Evolutionary conservation across 2,113 vertebrate species (phyloP).

Genomic region (Pungitius pungitius): DNA sequence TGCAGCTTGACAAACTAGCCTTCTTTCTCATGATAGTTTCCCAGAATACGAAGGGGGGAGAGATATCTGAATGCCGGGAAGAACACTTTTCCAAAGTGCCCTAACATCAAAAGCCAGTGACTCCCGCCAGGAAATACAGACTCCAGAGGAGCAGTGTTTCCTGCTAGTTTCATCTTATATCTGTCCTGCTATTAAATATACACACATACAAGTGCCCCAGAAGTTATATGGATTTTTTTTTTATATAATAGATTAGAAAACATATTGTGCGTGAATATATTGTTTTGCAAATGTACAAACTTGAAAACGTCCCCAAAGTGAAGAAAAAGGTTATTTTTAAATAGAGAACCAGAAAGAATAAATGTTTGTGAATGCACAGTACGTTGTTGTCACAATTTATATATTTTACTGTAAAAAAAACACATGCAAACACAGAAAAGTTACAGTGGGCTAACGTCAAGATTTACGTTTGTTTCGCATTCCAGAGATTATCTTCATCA

Average conservation of each 20-base stretch:
- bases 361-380: constrained; percentile 4
- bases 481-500: constrained; percentile 81
- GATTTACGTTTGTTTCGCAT: constrained; percentile 67
- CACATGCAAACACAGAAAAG: neutral
- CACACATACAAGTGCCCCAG: neutral
- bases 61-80: constrained; percentile 72
- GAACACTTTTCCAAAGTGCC: constrained; percentile 65
- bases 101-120: constrained; percentile 74
- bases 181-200: neutral
- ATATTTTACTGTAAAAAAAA: neutral
- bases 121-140: constrained; percentile 16
- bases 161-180: constrained; percentile 1
- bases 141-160: constrained; percentile 7
- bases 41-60: constrained; percentile 83
- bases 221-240: constrained; percentile 5
- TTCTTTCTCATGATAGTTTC: constrained; percentile 38
- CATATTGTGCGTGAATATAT: neutral
- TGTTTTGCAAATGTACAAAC: constrained; percentile 1
- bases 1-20: neutral
- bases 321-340: too few species aligned
- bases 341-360: neutral
- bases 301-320: neutral
- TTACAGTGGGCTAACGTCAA: neutral
- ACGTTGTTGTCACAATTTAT: neutral
- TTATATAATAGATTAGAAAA: neutral